A percentile compares a stretch with the other conserved stretches of the same genome.
These are phyloP conservation scores for Stichopus chloronotus DNA, from an alignment of 35 echinoderm and acorn worm genomes.

Conservation along the genomic window DNA sequence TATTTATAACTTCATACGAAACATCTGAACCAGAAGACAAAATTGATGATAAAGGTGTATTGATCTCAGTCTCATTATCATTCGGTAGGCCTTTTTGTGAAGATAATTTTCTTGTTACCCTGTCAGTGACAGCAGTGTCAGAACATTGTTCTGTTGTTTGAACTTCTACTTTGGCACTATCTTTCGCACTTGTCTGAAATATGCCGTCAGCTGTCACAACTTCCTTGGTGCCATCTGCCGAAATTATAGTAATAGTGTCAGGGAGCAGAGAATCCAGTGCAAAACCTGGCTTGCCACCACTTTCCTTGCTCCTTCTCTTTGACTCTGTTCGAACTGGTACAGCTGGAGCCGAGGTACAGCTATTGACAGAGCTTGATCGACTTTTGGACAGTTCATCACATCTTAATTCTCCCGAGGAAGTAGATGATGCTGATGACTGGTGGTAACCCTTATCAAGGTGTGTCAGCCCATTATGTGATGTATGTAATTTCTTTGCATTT, in stretches of 20 bases:
- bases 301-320: background rate
- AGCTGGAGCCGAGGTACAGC: background rate
- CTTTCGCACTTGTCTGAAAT: background rate
- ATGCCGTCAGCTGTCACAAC: background rate
- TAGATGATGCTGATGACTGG: conserved; percentile 26
- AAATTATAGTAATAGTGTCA: conserved; percentile 37
- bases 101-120: background rate
- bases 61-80: background rate
- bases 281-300: conserved; percentile 34
- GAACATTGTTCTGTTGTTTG: background rate
- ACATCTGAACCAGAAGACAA: background rate
- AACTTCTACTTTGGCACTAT: background rate
- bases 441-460: background rate
- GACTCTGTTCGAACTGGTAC: conserved; percentile 38
- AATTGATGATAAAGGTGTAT: background rate
- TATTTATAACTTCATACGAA: conserved; percentile 21
- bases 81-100: background rate
- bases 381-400: background rate
- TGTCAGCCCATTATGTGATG: background rate
- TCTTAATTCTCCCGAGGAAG: background rate
- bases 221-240: conserved; percentile 53
- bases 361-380: background rate
- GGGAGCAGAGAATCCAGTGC: conserved; percentile 25
- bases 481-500: no score
- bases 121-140: background rate